Base-by-base conservation (phyloP, 92 coral and sea anemone genomes). In the Ricordea florida region DNA sequence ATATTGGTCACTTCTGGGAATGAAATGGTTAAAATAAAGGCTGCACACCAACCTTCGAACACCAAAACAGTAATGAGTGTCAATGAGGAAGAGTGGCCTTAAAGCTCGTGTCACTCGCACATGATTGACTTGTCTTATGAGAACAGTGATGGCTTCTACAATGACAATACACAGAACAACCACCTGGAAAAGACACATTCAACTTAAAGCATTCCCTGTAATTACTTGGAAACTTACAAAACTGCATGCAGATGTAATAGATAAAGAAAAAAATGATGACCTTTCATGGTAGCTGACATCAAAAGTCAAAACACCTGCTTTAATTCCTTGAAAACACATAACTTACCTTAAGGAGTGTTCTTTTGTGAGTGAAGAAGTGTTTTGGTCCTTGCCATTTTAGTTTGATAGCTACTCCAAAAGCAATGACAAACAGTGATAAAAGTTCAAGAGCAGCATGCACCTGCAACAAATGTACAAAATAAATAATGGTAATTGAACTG, bases 101-200 rank as follows among this genome's bases (percentile, higher is more conserved):
- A 92, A 71, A 14, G 99, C 89, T 73, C 99, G 79, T n/a, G 99
- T 79, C n/a, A 96, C 94, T 74, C 99, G 79, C 35, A 96, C 70
- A 69, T 96, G 99, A 31, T 93, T 92, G 66, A 89, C 41, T 58
- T 81, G 74, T 58, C 97, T 77, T 35, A 77, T 74, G 40, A 96
- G 58, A 5, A 96, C 99, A 16, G 81, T 84, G 47, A 96, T 72
- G 22, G 97, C 96, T 51, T 96, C 99, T 9, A 82, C 38, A 61
- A 70, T 85, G 88, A 96, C 88, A 43, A 89, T 73, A 56, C 64
- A 43, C 51, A 89, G 81, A 23, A 92, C 51, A 48, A 86, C n/a
- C 30, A 92, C 50, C 98, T 94, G 79, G 36, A 55, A 69, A 28
- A 13, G 27, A 60, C 5, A 30, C 21, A 37, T 32, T 13, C 5